phyloP scores from a whole-genome alignment of 2,113 vertebrate genomes.

The Prunella himalayana region DNA sequence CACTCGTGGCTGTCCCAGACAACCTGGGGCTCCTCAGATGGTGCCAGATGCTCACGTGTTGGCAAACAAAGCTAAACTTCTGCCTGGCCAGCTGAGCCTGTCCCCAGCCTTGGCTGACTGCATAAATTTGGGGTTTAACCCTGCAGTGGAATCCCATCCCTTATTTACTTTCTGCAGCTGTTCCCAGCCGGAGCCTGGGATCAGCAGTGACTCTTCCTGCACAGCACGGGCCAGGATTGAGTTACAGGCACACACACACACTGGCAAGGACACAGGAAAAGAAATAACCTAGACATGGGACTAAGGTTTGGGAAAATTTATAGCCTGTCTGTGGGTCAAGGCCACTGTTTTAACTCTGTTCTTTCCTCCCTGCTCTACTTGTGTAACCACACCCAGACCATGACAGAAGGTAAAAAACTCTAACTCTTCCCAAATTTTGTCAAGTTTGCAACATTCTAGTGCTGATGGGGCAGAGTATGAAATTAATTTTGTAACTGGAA shows the following conservation, averaged over 20 bases:
- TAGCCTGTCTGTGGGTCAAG: neutral
- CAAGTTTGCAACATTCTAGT: neutral
- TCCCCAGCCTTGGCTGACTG: neutral
- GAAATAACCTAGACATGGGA: neutral
- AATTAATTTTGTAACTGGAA: neutral
- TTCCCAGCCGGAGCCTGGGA: neutral
- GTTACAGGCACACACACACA: slow-evolving; percentile 12
- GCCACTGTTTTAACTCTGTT: neutral
- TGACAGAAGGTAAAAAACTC: neutral
- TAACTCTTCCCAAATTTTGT: neutral
- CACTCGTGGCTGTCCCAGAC: neutral
- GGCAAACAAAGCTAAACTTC: neutral
- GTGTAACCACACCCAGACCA: neutral
- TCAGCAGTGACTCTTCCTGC: neutral
- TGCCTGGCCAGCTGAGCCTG: neutral
- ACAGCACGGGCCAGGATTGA: neutral
- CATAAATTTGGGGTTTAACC: neutral
- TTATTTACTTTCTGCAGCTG: slow-evolving; percentile 28
- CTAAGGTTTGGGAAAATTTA: neutral
- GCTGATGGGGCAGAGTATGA: neutral
- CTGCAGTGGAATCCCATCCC: neutral
- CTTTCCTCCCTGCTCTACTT: neutral
- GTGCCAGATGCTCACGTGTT: neutral
- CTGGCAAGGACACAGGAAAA: neutral
- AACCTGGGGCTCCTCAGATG: neutral